These are phyloP conservation scores for Anoplophora glabripennis DNA, from an alignment of 1,140 invertebrate genomes.

Conservation along the genomic window DNA sequence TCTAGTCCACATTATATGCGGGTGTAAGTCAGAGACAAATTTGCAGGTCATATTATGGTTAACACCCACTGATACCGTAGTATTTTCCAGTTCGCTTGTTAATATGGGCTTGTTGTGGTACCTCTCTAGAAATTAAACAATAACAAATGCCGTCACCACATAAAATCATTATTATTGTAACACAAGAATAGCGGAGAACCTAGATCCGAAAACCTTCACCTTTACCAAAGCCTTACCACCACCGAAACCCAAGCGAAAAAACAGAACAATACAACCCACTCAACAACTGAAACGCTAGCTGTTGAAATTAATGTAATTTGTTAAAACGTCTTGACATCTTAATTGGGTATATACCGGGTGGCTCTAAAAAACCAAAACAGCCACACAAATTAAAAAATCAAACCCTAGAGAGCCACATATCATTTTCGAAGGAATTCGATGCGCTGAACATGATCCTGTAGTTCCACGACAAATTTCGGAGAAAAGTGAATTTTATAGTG, in stretches of 20 bases:
- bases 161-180: not conserved
- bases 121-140: conserved; percentile 62
- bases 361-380: no score
- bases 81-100: conserved; percentile 67
- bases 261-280: no score
- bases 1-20: conserved; percentile 47
- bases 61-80: conserved; percentile 66
- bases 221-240: not conserved
- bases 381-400: no score
- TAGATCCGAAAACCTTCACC: not conserved
- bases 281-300: not conserved
- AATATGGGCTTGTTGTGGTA: conserved; percentile 74
- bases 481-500: no score
- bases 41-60: conserved; percentile 69
- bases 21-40: conserved; percentile 73
- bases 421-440: no score
- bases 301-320: no score
- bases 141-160: conserved; percentile 21
- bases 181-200: conserved; percentile 1
- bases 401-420: no score
- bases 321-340: no score
- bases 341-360: no score
- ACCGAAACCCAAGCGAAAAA: no score
- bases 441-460: no score
- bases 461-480: no score